Evolutionary conservation across 2,888 invertebrate species (phyloP).

Genomic region (Hyppa rectilinea): DNA sequence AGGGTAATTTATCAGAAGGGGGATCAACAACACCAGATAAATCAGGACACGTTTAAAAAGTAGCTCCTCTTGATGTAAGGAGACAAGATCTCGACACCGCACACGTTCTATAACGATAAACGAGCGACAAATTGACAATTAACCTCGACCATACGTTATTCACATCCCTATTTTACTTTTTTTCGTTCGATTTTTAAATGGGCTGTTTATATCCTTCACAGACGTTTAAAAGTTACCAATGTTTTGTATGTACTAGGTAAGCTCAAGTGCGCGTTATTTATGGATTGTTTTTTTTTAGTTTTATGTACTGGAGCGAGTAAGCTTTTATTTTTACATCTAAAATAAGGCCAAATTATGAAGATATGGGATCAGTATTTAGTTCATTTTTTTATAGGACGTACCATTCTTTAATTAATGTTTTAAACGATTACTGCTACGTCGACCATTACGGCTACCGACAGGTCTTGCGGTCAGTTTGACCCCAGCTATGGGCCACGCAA

Average conservation of each 20-base stretch:
- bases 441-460: conserved; percentile 33
- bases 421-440: conserved; percentile 33
- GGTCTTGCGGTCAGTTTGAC: conserved; percentile 54
- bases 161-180: conserved; percentile 54
- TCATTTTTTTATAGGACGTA: background rate
- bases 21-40: conserved; percentile 79
- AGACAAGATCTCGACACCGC: conserved; percentile 79
- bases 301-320: background rate
- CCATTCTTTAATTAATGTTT: background rate
- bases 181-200: conserved; percentile 49
- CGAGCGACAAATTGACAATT: conserved; percentile 84
- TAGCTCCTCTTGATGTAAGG: conserved; percentile 78
- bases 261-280: conserved; percentile 1
- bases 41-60: conserved; percentile 79
- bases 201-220: conserved; percentile 38
- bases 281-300: background rate
- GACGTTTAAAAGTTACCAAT: conserved; percentile 30
- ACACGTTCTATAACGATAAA: conserved; percentile 68
- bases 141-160: conserved; percentile 77
- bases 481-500: conserved; percentile 52
- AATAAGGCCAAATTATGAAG: background rate
- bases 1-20: conserved; percentile 72
- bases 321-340: background rate
- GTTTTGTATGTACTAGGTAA: background rate
- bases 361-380: background rate